phyloP scores from a whole-genome alignment of 2,888 invertebrate genomes.

The Plagodis dolabraria region DNA sequence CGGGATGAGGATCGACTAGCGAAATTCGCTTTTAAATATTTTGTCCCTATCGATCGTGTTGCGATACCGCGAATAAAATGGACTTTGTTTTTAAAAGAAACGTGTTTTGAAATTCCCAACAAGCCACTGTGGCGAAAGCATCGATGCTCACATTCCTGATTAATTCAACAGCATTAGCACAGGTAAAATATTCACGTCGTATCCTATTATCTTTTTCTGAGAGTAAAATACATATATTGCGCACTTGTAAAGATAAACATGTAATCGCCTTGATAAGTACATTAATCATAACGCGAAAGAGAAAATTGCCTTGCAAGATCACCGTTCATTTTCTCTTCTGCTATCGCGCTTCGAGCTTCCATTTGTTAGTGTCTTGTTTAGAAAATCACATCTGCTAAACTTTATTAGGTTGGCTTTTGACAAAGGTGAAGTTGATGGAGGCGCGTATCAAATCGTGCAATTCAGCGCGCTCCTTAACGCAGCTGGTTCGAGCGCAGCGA shows the following conservation, averaged over 20 bases:
- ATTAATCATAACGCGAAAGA: conserved; percentile 60
- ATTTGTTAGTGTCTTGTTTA: conserved; percentile 82
- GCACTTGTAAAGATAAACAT: conserved; percentile 41
- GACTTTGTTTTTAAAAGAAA: conserved; percentile 62
- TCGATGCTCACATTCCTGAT: conserved; percentile 62
- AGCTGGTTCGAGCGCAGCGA: conserved; percentile 80
- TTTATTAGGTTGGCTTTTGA: conserved; percentile 80
- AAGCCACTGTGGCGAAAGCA: conserved; percentile 49
- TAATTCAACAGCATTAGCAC: conserved; percentile 48
- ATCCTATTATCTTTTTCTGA: conserved; percentile 30
- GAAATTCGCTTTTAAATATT: conserved; percentile 57
- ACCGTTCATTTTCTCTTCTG: conserved; percentile 59
- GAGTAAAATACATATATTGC: conserved; percentile 29
- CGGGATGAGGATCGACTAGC: conserved; percentile 62
- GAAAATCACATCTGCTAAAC: conserved; percentile 83
- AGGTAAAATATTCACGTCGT: conserved; percentile 38
- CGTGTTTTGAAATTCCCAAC: conserved; percentile 59
- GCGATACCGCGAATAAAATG: conserved; percentile 71
- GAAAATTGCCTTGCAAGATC: conserved; percentile 60
- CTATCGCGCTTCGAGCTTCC: conserved; percentile 62
- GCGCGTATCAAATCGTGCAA: conserved; percentile 82
- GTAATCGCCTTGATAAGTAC: conserved; percentile 42
- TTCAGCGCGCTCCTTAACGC: conserved; percentile 78
- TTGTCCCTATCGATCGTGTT: conserved; percentile 73
- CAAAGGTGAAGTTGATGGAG: conserved; percentile 79